A percentile compares a stretch with the other conserved stretches of the same genome.
Conservation (phyloP, 2,797 vertebrate species). For the Dipus sagitta region DNA sequence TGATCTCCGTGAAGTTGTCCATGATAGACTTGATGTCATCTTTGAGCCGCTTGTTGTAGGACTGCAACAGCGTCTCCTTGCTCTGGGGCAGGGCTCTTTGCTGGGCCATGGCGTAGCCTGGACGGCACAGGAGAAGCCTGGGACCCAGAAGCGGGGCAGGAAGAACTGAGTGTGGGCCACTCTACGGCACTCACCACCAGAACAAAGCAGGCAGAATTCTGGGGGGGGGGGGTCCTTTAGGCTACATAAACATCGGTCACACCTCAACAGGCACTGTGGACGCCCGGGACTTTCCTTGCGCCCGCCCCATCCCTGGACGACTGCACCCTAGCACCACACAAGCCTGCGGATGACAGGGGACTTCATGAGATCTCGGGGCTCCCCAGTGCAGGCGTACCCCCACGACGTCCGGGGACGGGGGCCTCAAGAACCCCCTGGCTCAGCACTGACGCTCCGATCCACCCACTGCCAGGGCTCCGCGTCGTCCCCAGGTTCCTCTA, state of each 20-base stretch:
- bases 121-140: background rate
- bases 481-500: background rate
- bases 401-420: background rate
- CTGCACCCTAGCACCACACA: background rate
- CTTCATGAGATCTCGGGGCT: background rate
- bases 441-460: too few species aligned
- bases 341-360: too few species aligned
- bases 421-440: too few species aligned
- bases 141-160: background rate
- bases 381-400: background rate
- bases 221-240: background rate
- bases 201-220: too few species aligned
- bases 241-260: background rate
- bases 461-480: background rate
- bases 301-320: background rate
- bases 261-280: background rate
- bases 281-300: background rate
- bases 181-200: background rate
- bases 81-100: conserved; percentile 95
- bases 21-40: conserved; percentile 96
- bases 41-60: conserved; percentile 98
- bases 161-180: background rate
- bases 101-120: conserved; percentile 90
- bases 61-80: conserved; percentile 97
- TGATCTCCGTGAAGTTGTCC: conserved; percentile 98